A percentile compares a stretch with the other conserved stretches of the same genome.
Evolutionary conservation across 2,797 vertebrate species (phyloP).

Genomic region (Capromys pilorides): DNA sequence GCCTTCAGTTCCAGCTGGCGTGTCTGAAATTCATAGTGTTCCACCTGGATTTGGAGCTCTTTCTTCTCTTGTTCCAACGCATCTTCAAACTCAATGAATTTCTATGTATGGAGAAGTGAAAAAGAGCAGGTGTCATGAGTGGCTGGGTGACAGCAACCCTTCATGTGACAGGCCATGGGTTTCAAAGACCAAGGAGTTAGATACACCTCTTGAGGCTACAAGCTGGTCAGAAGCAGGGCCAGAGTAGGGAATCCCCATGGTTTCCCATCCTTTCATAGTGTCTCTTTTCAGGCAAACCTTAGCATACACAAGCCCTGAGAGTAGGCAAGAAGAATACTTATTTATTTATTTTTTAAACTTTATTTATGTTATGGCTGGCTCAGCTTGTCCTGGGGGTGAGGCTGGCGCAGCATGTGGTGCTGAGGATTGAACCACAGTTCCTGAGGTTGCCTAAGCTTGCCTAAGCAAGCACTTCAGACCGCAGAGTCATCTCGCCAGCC

Average conservation of each 20-base stretch:
- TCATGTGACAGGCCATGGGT: neutral
- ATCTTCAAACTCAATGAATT: constrained; percentile 99
- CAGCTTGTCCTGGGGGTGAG: too few species aligned
- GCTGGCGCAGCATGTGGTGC: too few species aligned
- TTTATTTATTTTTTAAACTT: too few species aligned
- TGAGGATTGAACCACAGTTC: too few species aligned
- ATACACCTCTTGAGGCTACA: neutral
- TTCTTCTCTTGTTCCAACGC: constrained; percentile 98
- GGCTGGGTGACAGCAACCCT: too few species aligned
- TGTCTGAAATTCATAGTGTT: constrained; percentile 94
- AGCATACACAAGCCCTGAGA: too few species aligned
- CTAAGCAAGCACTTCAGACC: too few species aligned
- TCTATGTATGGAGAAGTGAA: constrained; percentile 85
- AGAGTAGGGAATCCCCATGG: neutral
- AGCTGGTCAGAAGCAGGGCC: neutral
- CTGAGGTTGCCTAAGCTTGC: too few species aligned
- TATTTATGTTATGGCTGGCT: too few species aligned
- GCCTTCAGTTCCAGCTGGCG: constrained; percentile 97
- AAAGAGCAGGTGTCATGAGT: neutral
- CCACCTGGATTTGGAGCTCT: constrained; percentile 95
- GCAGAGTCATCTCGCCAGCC: too few species aligned
- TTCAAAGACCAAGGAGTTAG: neutral
- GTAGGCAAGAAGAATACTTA: neutral
- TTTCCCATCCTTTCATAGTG: accelerated
- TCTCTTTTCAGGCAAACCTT: neutral